These are phyloP conservation scores for Esperia sulphurella DNA, from an alignment of 2,888 invertebrate species.

Conservation along the genomic window DNA sequence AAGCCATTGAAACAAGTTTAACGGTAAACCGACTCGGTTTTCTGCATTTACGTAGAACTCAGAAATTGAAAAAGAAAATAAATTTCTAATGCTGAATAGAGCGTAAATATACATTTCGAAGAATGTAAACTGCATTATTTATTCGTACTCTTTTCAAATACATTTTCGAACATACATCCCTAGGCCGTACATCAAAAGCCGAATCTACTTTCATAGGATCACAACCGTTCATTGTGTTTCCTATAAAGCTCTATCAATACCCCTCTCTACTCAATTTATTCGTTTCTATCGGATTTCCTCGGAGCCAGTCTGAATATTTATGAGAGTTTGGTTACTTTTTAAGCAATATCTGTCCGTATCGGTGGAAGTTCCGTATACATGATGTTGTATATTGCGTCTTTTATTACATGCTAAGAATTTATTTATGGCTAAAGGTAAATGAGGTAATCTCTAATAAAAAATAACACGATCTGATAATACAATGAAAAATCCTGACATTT, in stretches of 20 bases:
- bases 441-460: no score
- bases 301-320: slow-evolving; percentile 54
- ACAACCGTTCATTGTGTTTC: neutral
- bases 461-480: no score
- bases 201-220: neutral
- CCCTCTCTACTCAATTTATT: slow-evolving; percentile 51
- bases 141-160: no score
- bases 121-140: no score
- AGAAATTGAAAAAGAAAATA: no score
- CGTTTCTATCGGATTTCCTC: slow-evolving; percentile 54
- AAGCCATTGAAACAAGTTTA: no score
- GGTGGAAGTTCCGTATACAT: neutral
- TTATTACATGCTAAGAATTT: neutral
- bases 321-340: slow-evolving; percentile 55
- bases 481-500: no score
- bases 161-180: no score
- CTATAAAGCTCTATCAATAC: slow-evolving; percentile 34
- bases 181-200: neutral
- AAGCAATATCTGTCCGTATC: slow-evolving; percentile 22
- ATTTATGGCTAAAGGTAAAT: neutral
- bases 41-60: no score
- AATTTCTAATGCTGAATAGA: no score
- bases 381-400: neutral
- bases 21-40: no score
- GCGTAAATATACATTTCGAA: no score